Evolutionary conservation across 2,888 invertebrate genomes (phyloP).

Genomic region (Acleris emargana): DNA sequence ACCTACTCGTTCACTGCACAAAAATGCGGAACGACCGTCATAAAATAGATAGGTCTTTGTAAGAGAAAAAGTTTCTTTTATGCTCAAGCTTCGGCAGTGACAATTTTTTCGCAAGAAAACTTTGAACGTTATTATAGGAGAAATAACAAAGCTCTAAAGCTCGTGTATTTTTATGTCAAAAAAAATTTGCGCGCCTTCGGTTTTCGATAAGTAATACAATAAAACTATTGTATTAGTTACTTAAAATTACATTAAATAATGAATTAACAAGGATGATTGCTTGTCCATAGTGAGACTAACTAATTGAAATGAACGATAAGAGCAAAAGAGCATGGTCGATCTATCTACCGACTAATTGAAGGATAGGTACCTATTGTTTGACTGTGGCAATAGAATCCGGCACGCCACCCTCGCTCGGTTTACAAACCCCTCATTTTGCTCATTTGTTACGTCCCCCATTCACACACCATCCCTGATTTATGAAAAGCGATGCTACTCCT

Average conservation of each 20-base stretch:
- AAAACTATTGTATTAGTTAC: no score
- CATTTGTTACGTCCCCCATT: constrained; percentile 38
- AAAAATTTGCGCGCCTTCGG: neutral
- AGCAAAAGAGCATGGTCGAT: constrained; percentile 15
- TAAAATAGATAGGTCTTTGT: constrained; percentile 23
- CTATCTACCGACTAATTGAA: constrained; percentile 37
- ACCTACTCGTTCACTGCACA: constrained; percentile 1
- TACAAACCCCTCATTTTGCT: constrained; percentile 25
- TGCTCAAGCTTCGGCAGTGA: constrained; percentile 43
- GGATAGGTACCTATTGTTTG: constrained; percentile 37
- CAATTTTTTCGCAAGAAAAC: constrained; percentile 43
- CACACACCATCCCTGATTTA: constrained; percentile 41
- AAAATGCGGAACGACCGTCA: constrained; percentile 9
- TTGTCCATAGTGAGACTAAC: no score
- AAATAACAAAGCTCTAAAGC: constrained; percentile 27
- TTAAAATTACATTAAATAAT: no score
- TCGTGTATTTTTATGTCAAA: neutral
- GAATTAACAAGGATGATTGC: no score
- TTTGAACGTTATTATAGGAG: constrained; percentile 39
- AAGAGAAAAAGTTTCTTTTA: constrained; percentile 42
- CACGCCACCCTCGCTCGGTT: constrained; percentile 24
- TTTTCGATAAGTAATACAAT: neutral
- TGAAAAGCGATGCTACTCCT: constrained; percentile 36
- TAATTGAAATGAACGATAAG: constrained; percentile 1
- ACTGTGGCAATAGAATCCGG: constrained; percentile 27